These are phyloP conservation scores for Malurus melanocephalus DNA, from an alignment of 2,113 vertebrate genomes.

Conservation along the genomic window DNA sequence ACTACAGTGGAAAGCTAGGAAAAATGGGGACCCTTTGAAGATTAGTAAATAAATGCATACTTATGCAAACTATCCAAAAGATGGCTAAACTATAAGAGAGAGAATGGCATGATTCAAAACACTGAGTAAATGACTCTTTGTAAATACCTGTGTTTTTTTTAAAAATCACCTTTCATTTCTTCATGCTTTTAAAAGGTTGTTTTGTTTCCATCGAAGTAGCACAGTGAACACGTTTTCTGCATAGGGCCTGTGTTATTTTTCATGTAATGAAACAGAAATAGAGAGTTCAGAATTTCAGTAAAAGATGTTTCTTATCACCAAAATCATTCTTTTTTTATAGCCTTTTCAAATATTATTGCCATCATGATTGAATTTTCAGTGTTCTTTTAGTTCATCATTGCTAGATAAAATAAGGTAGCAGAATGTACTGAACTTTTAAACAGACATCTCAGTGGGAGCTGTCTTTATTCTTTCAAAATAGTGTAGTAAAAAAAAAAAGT, in stretches of 20 bases:
- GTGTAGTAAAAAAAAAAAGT: neutral
- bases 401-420: conserved; percentile 52
- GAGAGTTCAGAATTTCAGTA: conserved; percentile 28
- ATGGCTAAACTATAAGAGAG: conserved; percentile 51
- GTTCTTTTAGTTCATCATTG: conserved; percentile 50
- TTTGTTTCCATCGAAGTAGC: conserved; percentile 60
- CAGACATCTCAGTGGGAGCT: conserved; percentile 41
- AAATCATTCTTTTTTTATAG: conserved; percentile 44
- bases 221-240: conserved; percentile 9
- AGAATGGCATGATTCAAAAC: conserved; percentile 31
- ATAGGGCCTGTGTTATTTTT: conserved; percentile 54
- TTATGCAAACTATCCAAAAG: conserved; percentile 84
- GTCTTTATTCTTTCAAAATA: conserved; percentile 57
- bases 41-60: conserved; percentile 91
- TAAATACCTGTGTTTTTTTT: conserved; percentile 60
- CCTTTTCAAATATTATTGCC: conserved; percentile 56
- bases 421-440: conserved; percentile 57
- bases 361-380: conserved; percentile 56
- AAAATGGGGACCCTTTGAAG: conserved; percentile 91
- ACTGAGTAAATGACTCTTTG: conserved; percentile 44
- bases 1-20: conserved; percentile 94
- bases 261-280: conserved; percentile 50
- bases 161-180: conserved; percentile 67
- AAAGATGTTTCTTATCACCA: conserved; percentile 25
- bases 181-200: conserved; percentile 52